These are phyloP conservation scores for Heliconius hortense DNA, from an alignment of 2,888 invertebrate species.

Conservation along the genomic window DNA sequence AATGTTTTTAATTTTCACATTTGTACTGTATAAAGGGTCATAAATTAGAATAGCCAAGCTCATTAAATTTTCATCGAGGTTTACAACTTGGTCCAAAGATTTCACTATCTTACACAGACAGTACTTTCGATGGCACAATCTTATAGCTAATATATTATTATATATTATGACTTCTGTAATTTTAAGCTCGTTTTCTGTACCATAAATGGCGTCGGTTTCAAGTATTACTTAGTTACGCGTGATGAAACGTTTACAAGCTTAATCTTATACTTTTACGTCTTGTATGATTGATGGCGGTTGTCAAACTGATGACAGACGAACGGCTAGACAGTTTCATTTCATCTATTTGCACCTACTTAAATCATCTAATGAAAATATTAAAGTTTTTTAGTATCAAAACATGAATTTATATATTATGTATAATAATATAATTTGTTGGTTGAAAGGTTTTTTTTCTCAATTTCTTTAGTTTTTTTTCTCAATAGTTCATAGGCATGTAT, in stretches of 20 bases:
- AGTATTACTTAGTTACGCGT: conserved; percentile 49
- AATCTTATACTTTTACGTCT: conserved; percentile 73
- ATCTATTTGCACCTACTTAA: conserved; percentile 49
- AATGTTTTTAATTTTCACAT: no score
- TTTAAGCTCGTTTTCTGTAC: conserved; percentile 6
- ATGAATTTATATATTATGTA: not conserved
- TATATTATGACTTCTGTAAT: conserved; percentile 33
- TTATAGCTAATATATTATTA: conserved; percentile 28
- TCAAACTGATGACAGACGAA: conserved; percentile 55
- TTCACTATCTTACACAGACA: conserved; percentile 7
- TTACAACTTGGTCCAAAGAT: conserved; percentile 25
- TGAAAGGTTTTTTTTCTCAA: no score
- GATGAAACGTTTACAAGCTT: conserved; percentile 66
- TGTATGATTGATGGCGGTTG: conserved; percentile 69
- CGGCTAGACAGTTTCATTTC: conserved; percentile 68
- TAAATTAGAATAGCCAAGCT: conserved; percentile 1
- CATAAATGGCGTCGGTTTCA: conserved; percentile 55
- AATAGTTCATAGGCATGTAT: no score
- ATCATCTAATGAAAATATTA: not conserved
- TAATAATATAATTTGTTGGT: conserved; percentile 39
- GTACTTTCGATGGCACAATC: conserved; percentile 25
- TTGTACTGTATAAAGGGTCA: no score
- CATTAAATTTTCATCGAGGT: conserved; percentile 13
- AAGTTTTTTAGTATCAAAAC: not conserved
- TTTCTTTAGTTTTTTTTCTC: no score